phyloP scores from a whole-genome alignment of 2,113 vertebrate genomes.

The Pica pica region DNA sequence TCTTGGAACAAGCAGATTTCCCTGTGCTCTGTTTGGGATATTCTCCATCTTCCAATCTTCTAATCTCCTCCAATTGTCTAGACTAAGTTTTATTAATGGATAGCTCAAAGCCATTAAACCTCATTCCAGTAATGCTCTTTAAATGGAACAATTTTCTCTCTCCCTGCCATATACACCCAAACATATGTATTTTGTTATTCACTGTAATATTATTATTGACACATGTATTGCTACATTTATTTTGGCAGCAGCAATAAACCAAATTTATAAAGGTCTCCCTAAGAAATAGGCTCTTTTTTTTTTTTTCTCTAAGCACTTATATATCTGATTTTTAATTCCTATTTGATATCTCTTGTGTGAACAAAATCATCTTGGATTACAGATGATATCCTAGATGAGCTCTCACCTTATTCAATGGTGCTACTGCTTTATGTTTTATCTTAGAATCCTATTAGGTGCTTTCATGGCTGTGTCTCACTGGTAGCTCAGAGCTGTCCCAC shows the following conservation, averaged over 20 bases:
- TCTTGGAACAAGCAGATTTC: background rate
- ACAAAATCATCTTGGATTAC: background rate
- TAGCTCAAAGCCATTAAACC: conserved; percentile 30
- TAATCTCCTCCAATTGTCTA: conserved; percentile 45
- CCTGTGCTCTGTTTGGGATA: background rate
- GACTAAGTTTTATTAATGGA: conserved; percentile 14
- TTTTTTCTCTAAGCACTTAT: background rate
- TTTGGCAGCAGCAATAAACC: background rate
- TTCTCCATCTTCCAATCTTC: background rate
- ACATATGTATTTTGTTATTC: background rate
- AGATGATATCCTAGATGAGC: background rate
- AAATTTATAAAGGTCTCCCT: background rate
- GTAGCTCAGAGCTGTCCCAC: background rate
- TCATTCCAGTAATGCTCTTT: conserved; percentile 24
- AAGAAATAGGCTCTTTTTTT: background rate
- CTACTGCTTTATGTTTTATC: background rate
- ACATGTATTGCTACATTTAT: background rate
- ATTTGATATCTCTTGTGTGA: background rate
- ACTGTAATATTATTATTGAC: background rate
- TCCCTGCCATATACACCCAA: background rate
- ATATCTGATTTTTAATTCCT: background rate
- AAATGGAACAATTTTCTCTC: background rate
- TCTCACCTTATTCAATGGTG: background rate
- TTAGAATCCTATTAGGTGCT: background rate
- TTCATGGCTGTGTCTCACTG: background rate